Base-by-base conservation (phyloP, 2,113 vertebrate genomes). In the Geococcyx californianus region DNA sequence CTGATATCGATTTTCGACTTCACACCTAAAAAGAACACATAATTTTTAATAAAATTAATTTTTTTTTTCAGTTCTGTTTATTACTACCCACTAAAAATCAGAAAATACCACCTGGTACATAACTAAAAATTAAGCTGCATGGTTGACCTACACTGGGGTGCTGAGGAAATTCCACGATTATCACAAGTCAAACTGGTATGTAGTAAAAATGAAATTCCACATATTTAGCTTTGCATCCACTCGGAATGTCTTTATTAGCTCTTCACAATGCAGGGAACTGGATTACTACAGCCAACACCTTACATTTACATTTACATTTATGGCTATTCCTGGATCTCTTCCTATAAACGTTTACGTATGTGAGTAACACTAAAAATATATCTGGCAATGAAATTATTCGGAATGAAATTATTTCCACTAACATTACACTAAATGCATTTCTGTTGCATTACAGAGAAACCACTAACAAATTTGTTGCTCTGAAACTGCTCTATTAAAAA, bases 1-100 rank as follows among this genome's bases (percentile, higher is more conserved):
- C 94, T 99, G 99, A 97, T 99, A 99, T 62, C 99, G 99, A 77
- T 99, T 99, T 98, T 99, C 99, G 0, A 99, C 99, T 97, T 99
- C 99, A 97, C 99, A 99, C 96, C 99, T 99, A 95, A 79, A 97
- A 91, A 75, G 67, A 94, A 79, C 1, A 89, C 1, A 11, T 3
- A 26, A 40, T 44, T 88, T 93, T 90, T 87, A 93, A 96, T 93
- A 95, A 75, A n/a, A 58, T 21, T 2, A 11, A 12, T 4, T 19
- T 73, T 75, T 54, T 26, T 56, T 44, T 33, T 76, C 47, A 64
- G 10, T 45, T 89, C 31, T 75, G 60, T 94, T 79, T 91, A 45
- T 92, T 78, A 75, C 23, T 63, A 92, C 18, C 19, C 55, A 69
- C 56, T 86, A 92, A 91, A 78, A 83, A 67, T 8, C 72, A 90